Evolutionary conservation across 2,888 invertebrate genomes (phyloP).

Genomic region (Pimpla rufipes): DNA sequence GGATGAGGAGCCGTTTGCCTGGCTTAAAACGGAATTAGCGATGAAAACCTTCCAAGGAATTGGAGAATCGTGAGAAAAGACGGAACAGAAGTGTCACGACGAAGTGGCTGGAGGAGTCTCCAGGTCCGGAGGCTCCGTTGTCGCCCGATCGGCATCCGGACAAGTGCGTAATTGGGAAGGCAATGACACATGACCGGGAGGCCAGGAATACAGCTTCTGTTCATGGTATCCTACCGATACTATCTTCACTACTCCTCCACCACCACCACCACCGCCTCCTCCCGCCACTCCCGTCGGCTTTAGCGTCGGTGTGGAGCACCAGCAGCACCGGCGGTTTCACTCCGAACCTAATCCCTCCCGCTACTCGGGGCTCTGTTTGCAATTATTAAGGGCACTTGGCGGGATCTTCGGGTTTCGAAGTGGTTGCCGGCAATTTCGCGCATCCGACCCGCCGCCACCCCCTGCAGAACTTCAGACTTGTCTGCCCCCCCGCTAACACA

Average conservation of each 20-base stretch:
- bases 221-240: constrained; percentile 47
- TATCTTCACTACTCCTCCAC: constrained; percentile 34
- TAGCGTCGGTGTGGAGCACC: constrained; percentile 31
- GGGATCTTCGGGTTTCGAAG: constrained; percentile 71
- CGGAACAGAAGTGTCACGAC: no score
- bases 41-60: no score
- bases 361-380: constrained; percentile 71
- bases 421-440: constrained; percentile 68
- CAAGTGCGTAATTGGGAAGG: constrained; percentile 59
- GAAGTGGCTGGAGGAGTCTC: no score
- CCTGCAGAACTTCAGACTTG: constrained; percentile 40
- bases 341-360: constrained; percentile 69
- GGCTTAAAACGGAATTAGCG: no score
- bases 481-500: constrained; percentile 14
- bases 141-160: constrained; percentile 70
- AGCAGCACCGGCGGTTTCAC: constrained; percentile 54
- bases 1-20: no score
- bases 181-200: constrained; percentile 22
- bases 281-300: constrained; percentile 36
- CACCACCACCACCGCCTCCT: no score
- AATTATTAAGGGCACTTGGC: constrained; percentile 76
- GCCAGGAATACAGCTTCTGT: constrained; percentile 35
- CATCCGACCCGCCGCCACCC: constrained; percentile 33
- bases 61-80: no score
- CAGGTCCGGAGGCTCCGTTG: constrained; percentile 38